A percentile compares a stretch with the other conserved stretches of the same genome.
Evolutionary conservation across 2,888 invertebrate species (phyloP).

Genomic region (Sericinus montela): DNA sequence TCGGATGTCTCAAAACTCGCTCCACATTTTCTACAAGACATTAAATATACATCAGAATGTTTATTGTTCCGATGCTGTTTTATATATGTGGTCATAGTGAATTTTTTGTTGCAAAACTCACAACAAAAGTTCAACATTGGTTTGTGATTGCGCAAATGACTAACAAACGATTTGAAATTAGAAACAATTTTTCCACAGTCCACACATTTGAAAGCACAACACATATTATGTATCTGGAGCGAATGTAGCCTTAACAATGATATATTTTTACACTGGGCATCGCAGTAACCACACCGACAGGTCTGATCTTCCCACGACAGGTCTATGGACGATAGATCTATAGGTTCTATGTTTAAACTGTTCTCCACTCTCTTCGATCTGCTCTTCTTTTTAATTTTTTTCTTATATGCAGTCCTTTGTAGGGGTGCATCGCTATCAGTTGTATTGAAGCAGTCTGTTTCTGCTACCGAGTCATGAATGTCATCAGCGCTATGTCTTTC

Average conservation of each 20-base stretch:
- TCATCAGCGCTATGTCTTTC: conserved; percentile 43
- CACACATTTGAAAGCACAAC: conserved; percentile 60
- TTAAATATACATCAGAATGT: conserved; percentile 36
- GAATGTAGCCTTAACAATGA: conserved; percentile 58
- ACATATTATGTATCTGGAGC: conserved; percentile 55
- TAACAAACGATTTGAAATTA: conserved; percentile 50
- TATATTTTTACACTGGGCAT: conserved; percentile 61
- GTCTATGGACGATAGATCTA: conserved; percentile 29
- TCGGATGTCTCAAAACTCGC: conserved; percentile 47
- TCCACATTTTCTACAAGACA: conserved; percentile 56
- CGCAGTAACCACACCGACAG: conserved; percentile 61
- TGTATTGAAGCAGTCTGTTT: conserved; percentile 37
- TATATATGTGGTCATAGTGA: conserved; percentile 37
- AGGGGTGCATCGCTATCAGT: conserved; percentile 59
- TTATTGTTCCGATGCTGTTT: conserved; percentile 46
- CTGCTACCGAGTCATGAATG: conserved; percentile 21
- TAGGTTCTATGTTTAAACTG: conserved; percentile 19
- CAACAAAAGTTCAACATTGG: conserved; percentile 55
- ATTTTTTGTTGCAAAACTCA: conserved; percentile 57
- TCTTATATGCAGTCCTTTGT: conserved; percentile 38
- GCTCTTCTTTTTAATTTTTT: conserved; percentile 37
- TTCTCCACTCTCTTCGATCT: conserved; percentile 13
- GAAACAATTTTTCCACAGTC: conserved; percentile 54
- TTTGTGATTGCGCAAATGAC: conserved; percentile 56
- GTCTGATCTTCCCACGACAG: conserved; percentile 59